phyloP scores from a whole-genome alignment of 2,113 vertebrate species.

The Sarotherodon lohbergeri region DNA sequence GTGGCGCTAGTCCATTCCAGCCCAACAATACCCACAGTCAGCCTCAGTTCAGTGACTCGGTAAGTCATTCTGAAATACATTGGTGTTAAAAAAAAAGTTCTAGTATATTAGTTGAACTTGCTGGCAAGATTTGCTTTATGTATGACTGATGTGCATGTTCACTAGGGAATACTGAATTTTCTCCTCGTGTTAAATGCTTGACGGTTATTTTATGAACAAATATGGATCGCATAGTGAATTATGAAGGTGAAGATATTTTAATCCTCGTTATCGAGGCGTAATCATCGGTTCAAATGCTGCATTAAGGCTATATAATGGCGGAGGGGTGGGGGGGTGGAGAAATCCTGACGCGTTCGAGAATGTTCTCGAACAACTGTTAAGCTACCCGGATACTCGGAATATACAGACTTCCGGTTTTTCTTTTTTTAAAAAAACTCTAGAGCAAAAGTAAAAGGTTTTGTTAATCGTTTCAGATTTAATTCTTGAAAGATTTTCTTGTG shows the following conservation, averaged over 20 bases:
- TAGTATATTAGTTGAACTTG: neutral
- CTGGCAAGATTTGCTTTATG: neutral
- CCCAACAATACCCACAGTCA: neutral
- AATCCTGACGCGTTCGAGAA: constrained; percentile 22
- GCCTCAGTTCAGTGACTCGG: neutral
- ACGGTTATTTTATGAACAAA: neutral
- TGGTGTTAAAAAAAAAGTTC: neutral
- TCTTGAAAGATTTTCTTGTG: neutral
- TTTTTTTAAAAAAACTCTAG: neutral
- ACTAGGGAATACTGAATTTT: neutral
- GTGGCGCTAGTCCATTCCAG: neutral
- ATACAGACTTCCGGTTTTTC: neutral
- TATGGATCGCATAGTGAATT: neutral
- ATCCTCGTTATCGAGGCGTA: too few species aligned
- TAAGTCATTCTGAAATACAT: neutral
- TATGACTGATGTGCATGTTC: neutral
- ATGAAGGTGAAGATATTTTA: rapidly evolving
- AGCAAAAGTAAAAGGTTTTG: neutral
- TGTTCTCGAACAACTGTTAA: constrained; percentile 21
- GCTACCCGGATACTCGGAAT: neutral
- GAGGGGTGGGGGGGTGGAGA: neutral
- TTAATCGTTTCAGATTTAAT: neutral
- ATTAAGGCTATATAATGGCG: neutral
- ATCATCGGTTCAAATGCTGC: neutral
- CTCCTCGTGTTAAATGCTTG: rapidly evolving